phyloP scores from a whole-genome alignment of 1,140 invertebrate genomes.

The Aphis gossypii region DNA sequence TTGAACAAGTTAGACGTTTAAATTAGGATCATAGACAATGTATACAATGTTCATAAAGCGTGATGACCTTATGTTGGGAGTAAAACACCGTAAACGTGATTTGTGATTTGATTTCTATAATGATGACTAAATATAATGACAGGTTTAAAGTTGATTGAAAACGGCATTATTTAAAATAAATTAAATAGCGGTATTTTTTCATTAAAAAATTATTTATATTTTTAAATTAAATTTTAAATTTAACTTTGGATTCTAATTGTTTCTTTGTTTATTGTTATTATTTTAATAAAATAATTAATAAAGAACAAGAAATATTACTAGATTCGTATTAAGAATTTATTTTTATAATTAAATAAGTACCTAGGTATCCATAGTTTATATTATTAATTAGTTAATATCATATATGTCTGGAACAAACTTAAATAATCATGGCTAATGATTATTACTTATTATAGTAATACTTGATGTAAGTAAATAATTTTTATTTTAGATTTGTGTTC shows the following conservation, averaged over 20 bases:
- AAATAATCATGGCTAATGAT: too few relatives aligned
- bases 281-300: too few relatives aligned
- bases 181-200: not conserved
- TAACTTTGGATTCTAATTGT: not conserved
- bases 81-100: constrained; percentile 37
- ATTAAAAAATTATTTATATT: not conserved
- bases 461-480: too few relatives aligned
- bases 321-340: too few relatives aligned
- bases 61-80: constrained; percentile 27
- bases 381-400: too few relatives aligned
- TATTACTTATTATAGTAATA: too few relatives aligned
- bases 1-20: not conserved
- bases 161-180: not conserved
- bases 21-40: not conserved
- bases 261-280: not conserved
- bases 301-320: too few relatives aligned
- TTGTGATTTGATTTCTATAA: constrained; percentile 19
- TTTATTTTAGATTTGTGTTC: too few relatives aligned
- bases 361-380: too few relatives aligned
- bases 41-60: not conserved
- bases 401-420: too few relatives aligned
- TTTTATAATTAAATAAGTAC: too few relatives aligned
- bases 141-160: constrained; percentile 31
- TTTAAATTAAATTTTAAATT: not conserved
- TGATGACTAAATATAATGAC: constrained; percentile 21